phyloP scores from a whole-genome alignment of 92 coral and sea anemone species.

The Porites divaricata region DNA sequence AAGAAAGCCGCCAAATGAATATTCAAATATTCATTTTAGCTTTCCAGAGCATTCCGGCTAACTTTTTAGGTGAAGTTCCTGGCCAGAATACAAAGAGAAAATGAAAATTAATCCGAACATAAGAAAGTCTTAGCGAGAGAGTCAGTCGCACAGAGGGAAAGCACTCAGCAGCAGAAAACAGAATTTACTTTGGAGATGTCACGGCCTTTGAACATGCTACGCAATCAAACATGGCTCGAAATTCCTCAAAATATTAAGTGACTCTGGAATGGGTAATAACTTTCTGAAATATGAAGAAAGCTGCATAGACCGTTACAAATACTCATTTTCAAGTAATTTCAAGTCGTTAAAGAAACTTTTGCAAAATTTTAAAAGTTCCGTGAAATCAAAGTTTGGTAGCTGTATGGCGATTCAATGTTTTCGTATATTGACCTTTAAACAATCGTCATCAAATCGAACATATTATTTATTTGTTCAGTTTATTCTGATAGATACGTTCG shows the following conservation, averaged over 20 bases:
- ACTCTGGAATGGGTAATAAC: neutral
- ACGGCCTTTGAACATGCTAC: neutral
- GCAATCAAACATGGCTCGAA: neutral
- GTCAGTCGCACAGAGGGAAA: neutral
- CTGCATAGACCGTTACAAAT: neutral
- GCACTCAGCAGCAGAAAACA: too few species aligned
- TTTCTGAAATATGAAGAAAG: neutral
- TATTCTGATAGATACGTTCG: too few species aligned
- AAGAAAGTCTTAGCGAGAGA: neutral
- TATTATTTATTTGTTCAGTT: too few species aligned
- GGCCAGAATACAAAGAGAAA: neutral
- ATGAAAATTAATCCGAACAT: neutral
- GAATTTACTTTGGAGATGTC: too few species aligned
- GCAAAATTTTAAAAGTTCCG: neutral
- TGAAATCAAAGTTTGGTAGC: too few species aligned
- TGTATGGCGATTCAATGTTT: too few species aligned
- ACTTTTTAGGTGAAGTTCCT: neutral
- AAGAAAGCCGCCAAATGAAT: neutral
- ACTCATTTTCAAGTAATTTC: neutral
- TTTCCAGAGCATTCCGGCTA: neutral
- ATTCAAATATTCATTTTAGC: neutral
- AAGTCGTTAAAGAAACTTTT: neutral
- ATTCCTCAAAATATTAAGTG: constrained; percentile 11
- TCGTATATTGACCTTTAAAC: neutral
- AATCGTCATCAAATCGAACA: neutral